Evolutionary conservation across 2,888 invertebrate species (phyloP), one percentile per base, ranked within the genome.

Genomic region (Lepidonotus clava): DNA sequence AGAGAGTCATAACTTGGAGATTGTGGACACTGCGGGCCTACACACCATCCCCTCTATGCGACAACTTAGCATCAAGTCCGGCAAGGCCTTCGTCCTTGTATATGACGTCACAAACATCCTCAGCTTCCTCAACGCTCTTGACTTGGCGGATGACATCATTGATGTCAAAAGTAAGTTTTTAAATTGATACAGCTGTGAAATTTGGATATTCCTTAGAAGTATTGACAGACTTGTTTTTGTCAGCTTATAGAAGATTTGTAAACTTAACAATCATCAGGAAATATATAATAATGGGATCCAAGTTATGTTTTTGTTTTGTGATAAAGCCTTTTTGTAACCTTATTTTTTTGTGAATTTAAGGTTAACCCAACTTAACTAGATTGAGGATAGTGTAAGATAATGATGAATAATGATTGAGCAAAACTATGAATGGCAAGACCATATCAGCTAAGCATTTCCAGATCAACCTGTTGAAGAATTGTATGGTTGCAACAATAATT

Each of bases 1-100:
- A 80, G 80, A 41, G 46, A 80, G 28, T 32, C 80, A 46, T 28
- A 46, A 8, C n/a, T 32, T 80, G 2, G 80, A 80, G 32, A 11
- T 80, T 14, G 32, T 80, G 18, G 80, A 80, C 51, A 80, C 80
- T 24, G 80, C 80, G 14, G 80, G 80, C 0, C 80, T 80, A 5
- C 80, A 80, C 41, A 80, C 28, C 24, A 32, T 80, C 28, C 80
- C 80, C 8, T 24, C 80, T 1, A 80, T 46, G 80, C 21, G 34
- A 24, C 41, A 80, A 28, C 46, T 80, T 21, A 46, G 46, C 41
- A 80, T 80, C 80, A 80, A 80, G 80, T 80, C 80, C 1, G 80
- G 80, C n/a, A 41, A 80, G 28, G 80, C 80, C 41, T 80, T 80
- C 46, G 46, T 80, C 11, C 41, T 80, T 2, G 80, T 80, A 28